Conservation (phyloP, 2,797 vertebrate genomes). For the Hyperoplus lanceolatus region DNA sequence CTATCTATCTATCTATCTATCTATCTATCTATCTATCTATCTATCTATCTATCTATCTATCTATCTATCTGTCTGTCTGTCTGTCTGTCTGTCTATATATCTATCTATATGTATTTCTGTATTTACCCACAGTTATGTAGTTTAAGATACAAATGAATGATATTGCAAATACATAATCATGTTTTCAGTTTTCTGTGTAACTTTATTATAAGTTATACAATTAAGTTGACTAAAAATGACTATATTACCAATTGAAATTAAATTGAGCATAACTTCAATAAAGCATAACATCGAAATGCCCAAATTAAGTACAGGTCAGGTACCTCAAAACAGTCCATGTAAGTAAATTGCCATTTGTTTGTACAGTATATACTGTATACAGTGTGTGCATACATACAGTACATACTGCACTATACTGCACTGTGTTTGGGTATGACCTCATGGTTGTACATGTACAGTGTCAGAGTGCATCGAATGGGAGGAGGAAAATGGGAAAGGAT, state of each 20-base stretch:
- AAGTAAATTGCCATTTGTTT: slow-evolving; percentile 5
- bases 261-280: neutral
- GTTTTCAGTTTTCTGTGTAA: neutral
- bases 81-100: no score
- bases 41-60: no score
- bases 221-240: neutral
- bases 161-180: neutral
- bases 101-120: no score
- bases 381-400: neutral
- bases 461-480: slow-evolving; percentile 38
- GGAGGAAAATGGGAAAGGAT: slow-evolving; percentile 28
- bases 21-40: no score
- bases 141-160: neutral
- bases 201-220: neutral
- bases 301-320: neutral
- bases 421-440: neutral
- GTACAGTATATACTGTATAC: neutral
- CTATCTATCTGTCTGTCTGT: no score
- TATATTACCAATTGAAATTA: neutral
- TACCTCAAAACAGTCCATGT: neutral
- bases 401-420: neutral
- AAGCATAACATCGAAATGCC: neutral
- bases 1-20: no score
- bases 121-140: neutral
- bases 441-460: slow-evolving; percentile 17